A percentile compares a stretch with the other conserved stretches of the same genome.
Evolutionary conservation across 2,888 invertebrate species (phyloP).

Genomic region (Leptura quadrifasciata): DNA sequence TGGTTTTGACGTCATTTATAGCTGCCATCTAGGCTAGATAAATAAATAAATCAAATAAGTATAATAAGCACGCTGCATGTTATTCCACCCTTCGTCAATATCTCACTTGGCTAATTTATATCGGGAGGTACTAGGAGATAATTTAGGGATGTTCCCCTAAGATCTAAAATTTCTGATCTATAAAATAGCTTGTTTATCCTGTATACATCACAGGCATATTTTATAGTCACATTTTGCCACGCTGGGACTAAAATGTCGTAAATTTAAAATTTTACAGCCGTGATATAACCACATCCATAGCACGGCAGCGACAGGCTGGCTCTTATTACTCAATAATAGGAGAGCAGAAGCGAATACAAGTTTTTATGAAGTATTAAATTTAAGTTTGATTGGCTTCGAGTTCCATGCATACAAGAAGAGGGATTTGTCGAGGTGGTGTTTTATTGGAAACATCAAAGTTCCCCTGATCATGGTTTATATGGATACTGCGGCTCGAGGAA

Average conservation of each 20-base stretch:
- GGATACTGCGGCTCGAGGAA: constrained; percentile 19
- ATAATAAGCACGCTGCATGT: not conserved
- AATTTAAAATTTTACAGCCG: constrained; percentile 58
- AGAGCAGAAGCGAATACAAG: constrained; percentile 35
- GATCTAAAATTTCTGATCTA: constrained; percentile 24
- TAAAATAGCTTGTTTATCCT: constrained; percentile 31
- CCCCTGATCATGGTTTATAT: constrained; percentile 58
- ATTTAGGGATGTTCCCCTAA: constrained; percentile 19
- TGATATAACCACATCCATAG: constrained; percentile 51
- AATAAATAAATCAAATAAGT: not conserved
- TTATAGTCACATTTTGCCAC: constrained; percentile 19
- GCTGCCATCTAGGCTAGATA: not conserved
- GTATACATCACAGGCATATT: constrained; percentile 29
- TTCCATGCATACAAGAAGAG: constrained; percentile 60
- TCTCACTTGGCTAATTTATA: constrained; percentile 46
- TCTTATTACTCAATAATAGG: constrained; percentile 54
- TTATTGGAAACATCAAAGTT: constrained; percentile 59
- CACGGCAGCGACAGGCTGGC: constrained; percentile 50
- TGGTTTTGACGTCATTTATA: too few species aligned
- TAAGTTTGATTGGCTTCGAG: constrained; percentile 61
- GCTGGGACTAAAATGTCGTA: constrained; percentile 50
- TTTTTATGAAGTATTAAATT: constrained; percentile 64
- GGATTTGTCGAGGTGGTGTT: constrained; percentile 54
- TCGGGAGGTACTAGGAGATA: constrained; percentile 18
- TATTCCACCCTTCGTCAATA: constrained; percentile 14